Conservation (phyloP, 1,140 invertebrate species). For the Conopomorpha cramerella region DNA sequence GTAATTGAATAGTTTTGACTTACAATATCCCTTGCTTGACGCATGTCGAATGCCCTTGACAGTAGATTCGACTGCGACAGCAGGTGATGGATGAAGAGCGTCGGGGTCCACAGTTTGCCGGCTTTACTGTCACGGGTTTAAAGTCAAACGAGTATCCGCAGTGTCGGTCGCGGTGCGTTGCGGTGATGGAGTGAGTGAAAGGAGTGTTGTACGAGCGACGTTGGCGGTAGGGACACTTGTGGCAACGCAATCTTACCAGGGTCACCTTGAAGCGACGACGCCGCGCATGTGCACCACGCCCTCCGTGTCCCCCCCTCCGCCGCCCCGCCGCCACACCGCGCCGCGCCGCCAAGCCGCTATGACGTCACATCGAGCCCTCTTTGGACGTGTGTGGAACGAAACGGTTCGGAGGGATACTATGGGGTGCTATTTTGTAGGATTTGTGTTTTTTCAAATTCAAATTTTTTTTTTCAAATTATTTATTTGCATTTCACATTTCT, state of each 20-base stretch:
- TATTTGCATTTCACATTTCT: no score
- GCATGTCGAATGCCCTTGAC: constrained; percentile 56
- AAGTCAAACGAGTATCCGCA: constrained; percentile 28
- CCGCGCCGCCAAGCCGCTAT: constrained; percentile 11
- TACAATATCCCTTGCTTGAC: constrained; percentile 48
- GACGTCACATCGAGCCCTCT: constrained; percentile 32
- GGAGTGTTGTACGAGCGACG: constrained; percentile 31
- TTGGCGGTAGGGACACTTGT: constrained; percentile 25
- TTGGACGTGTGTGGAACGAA: no score
- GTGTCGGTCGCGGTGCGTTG: constrained; percentile 23
- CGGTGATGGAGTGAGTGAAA: constrained; percentile 46
- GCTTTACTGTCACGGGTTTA: constrained; percentile 43
- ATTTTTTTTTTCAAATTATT: no score
- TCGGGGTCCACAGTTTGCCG: constrained; percentile 51
- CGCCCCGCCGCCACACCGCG: constrained; percentile 2
- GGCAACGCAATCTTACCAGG: constrained; percentile 20
- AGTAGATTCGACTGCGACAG: constrained; percentile 45
- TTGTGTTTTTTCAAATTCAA: no score
- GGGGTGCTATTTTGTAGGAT: no score
- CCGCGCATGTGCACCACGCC: constrained; percentile 55
- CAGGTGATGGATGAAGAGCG: constrained; percentile 51
- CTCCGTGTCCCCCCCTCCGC: constrained; percentile 22
- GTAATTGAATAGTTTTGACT: no score
- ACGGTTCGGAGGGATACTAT: no score
- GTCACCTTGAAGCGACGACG: constrained; percentile 45